These are phyloP conservation scores for Junonia oenone DNA, from an alignment of 2,888 invertebrate genomes.

Conservation along the genomic window DNA sequence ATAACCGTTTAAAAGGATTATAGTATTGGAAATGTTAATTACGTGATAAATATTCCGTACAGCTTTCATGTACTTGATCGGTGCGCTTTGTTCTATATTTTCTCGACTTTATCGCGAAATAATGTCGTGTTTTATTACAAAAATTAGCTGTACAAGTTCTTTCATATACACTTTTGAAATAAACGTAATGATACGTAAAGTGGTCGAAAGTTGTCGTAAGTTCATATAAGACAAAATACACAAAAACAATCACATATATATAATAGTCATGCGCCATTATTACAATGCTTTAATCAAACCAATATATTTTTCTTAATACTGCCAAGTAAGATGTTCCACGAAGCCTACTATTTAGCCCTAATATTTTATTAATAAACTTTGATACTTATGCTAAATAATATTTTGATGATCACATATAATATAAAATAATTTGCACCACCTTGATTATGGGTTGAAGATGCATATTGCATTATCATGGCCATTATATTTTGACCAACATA, in stretches of 20 bases:
- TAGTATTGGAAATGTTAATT: constrained; percentile 7
- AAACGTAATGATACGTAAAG: too few relatives aligned
- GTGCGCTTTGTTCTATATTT: background rate
- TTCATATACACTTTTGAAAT: too few relatives aligned
- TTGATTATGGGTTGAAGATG: constrained; percentile 6
- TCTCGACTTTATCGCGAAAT: background rate
- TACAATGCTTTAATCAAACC: too few relatives aligned
- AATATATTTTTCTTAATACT: too few relatives aligned
- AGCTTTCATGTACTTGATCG: background rate
- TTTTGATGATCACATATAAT: background rate
- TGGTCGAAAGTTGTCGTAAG: too few relatives aligned
- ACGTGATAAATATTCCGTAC: background rate
- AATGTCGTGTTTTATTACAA: background rate
- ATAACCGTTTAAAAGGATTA: constrained; percentile 37
- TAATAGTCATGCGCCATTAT: too few relatives aligned
- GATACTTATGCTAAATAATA: background rate
- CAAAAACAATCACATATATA: too few relatives aligned
- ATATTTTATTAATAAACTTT: background rate
- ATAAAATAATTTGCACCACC: background rate
- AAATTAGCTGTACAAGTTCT: background rate
- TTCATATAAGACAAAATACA: too few relatives aligned
- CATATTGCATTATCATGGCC: constrained; percentile 8
- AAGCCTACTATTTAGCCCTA: too few relatives aligned
- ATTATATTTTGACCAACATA: constrained; percentile 9
- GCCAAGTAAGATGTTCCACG: too few relatives aligned